Conservation (phyloP, 2,888 invertebrate species). For the Papilio protenor region DNA sequence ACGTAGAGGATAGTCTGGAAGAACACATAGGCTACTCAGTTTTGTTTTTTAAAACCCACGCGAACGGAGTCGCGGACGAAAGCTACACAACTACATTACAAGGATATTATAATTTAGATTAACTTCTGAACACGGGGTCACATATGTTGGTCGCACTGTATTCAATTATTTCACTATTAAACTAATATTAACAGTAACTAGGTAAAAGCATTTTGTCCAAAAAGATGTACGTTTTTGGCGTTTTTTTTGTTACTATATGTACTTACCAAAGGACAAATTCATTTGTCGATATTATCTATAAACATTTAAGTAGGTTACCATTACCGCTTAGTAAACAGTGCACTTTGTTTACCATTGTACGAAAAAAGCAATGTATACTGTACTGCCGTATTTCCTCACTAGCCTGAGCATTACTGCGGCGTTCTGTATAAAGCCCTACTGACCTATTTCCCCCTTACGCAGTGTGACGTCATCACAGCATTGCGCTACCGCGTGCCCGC, state of each 20-base stretch:
- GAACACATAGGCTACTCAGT: no score
- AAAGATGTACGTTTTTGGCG: no score
- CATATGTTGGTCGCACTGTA: no score
- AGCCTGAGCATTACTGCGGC: conserved; percentile 24
- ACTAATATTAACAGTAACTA: no score
- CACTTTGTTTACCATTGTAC: conserved; percentile 19
- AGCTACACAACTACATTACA: no score
- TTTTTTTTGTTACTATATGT: not conserved
- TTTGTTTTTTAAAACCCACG: no score
- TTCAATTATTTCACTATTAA: no score
- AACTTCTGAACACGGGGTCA: no score
- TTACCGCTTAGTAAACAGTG: conserved; percentile 9
- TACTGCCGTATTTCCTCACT: conserved; percentile 17
- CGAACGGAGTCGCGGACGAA: no score
- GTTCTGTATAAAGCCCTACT: conserved; percentile 26
- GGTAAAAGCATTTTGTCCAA: no score
- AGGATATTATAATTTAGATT: no score
- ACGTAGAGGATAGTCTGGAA: no score
- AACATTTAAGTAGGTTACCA: conserved; percentile 2
- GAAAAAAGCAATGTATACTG: conserved; percentile 15
- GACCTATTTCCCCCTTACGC: conserved; percentile 56
- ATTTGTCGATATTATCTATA: not conserved
- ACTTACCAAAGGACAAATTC: not conserved
- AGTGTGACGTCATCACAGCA: conserved; percentile 74
- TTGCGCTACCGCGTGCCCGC: conserved; percentile 62